Conservation (phyloP, 2,113 vertebrate genomes). For the Herpetotheres cachinnans region DNA sequence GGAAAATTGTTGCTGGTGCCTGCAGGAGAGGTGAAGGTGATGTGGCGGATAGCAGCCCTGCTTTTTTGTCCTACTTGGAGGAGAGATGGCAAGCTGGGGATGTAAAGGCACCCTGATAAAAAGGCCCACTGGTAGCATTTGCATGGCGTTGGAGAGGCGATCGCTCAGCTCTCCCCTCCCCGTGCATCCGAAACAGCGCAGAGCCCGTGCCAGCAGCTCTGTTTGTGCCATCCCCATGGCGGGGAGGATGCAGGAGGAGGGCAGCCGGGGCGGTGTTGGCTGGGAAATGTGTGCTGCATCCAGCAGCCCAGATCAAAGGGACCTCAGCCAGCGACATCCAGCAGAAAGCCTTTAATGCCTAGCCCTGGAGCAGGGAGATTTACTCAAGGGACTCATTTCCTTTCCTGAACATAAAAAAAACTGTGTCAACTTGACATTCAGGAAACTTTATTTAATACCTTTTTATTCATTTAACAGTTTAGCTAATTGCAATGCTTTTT, state of each 20-base stretch:
- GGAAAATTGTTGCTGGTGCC: neutral
- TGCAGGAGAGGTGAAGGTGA: neutral
- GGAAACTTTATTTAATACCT: neutral
- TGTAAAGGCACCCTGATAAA: neutral
- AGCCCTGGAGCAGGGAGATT: neutral
- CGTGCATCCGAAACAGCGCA: fast-evolving
- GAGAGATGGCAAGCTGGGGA: neutral
- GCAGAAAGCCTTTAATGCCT: constrained; percentile 28
- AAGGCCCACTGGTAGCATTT: neutral
- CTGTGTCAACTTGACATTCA: constrained; percentile 16
- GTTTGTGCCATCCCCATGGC: fast-evolving
- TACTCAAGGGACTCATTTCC: constrained; percentile 6
- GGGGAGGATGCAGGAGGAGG: neutral
- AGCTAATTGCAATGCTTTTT: neutral
- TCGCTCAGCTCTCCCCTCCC: neutral
- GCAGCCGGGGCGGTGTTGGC: fast-evolving
- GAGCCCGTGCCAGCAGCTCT: neutral
- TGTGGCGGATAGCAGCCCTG: neutral
- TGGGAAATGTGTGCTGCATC: neutral
- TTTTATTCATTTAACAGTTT: neutral
- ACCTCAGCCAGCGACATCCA: neutral
- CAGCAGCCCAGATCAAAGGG: constrained; percentile 27
- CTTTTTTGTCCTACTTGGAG: neutral
- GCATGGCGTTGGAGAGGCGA: neutral
- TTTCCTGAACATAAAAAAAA: neutral